Conservation (phyloP, 1,140 invertebrate species). For the Proctacanthus coquilletti region DNA sequence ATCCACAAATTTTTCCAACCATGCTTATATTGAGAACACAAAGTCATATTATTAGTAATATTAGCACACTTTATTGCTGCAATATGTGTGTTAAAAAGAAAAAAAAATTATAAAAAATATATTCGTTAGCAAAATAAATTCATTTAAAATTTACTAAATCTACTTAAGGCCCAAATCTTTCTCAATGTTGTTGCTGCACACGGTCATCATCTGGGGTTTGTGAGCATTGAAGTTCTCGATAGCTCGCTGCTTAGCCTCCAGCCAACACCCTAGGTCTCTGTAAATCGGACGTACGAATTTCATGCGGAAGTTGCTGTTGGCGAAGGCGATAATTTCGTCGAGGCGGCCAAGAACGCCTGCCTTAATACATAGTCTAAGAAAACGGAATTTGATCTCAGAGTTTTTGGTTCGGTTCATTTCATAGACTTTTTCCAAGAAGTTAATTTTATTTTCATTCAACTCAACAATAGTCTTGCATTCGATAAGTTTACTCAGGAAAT, state of each 20-base stretch:
- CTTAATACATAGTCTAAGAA: constrained; percentile 63
- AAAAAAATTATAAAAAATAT: too few species aligned
- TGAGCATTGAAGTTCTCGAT: constrained; percentile 57
- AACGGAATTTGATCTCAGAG: constrained; percentile 66
- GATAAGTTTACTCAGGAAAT: constrained; percentile 56
- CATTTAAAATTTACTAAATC: too few species aligned
- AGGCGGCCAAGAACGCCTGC: constrained; percentile 51
- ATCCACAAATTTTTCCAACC: too few species aligned
- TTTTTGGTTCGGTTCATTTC: constrained; percentile 50
- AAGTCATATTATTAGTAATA: too few species aligned
- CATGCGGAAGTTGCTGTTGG: constrained; percentile 73
- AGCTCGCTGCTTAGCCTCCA: constrained; percentile 45
- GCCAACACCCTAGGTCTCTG: constrained; percentile 70
- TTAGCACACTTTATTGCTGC: too few species aligned
- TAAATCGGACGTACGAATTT: constrained; percentile 81
- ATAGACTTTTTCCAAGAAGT: constrained; percentile 48
- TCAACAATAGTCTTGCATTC: constrained; percentile 30
- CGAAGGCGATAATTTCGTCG: constrained; percentile 52
- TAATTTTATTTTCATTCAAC: constrained; percentile 19
- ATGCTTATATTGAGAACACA: too few species aligned
- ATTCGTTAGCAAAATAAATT: too few species aligned
- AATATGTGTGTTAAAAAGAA: too few species aligned
- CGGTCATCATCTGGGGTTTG: constrained; percentile 66
- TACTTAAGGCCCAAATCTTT: constrained; percentile 48
- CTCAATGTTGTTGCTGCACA: constrained; percentile 51